These are phyloP conservation scores for Hirtodrosophila trivittata DNA, from an alignment of 2,888 invertebrate species.

Conservation along the genomic window DNA sequence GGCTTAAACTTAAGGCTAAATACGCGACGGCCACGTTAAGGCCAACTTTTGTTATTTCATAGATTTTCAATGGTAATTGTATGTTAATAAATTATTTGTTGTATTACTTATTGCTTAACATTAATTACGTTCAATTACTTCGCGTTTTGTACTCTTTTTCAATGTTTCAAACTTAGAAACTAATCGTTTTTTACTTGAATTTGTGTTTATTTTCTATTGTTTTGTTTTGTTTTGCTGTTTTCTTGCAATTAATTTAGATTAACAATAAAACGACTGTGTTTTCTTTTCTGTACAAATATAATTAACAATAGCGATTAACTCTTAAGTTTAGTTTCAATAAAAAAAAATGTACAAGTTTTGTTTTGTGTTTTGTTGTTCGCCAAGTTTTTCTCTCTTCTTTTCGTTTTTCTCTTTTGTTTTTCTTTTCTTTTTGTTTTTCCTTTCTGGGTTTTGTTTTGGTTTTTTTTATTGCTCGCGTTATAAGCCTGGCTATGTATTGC, in stretches of 20 bases:
- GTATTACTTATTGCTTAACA: slow-evolving; percentile 38
- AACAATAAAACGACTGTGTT: slow-evolving; percentile 24
- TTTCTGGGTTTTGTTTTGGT: slow-evolving; percentile 48
- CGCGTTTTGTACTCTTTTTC: slow-evolving; percentile 75
- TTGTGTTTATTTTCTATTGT: slow-evolving; percentile 11
- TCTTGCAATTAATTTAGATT: slow-evolving; percentile 8
- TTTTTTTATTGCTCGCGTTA: slow-evolving; percentile 66
- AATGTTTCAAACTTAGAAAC: slow-evolving; percentile 55
- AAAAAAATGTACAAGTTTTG: slow-evolving; percentile 25
- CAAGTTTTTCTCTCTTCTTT: background rate
- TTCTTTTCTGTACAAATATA: slow-evolving; percentile 40
- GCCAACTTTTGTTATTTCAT: slow-evolving; percentile 15
- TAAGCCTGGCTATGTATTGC: slow-evolving; percentile 54
- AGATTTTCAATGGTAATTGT: background rate
- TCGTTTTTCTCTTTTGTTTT: slow-evolving; percentile 1
- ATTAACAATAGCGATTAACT: slow-evolving; percentile 31
- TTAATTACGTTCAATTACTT: slow-evolving; percentile 63
- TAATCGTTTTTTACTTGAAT: slow-evolving; percentile 14
- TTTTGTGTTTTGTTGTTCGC: slow-evolving; percentile 2
- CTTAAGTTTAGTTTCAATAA: slow-evolving; percentile 8
- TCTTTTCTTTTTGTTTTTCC: slow-evolving; percentile 13
- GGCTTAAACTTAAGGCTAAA: slow-evolving; percentile 33
- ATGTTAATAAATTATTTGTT: slow-evolving; percentile 24
- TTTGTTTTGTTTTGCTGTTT: slow-evolving; percentile 6
- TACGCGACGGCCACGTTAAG: slow-evolving; percentile 25